Evolutionary conservation across 2,888 invertebrate genomes (phyloP).

Genomic region (Brachylomia viminalis): DNA sequence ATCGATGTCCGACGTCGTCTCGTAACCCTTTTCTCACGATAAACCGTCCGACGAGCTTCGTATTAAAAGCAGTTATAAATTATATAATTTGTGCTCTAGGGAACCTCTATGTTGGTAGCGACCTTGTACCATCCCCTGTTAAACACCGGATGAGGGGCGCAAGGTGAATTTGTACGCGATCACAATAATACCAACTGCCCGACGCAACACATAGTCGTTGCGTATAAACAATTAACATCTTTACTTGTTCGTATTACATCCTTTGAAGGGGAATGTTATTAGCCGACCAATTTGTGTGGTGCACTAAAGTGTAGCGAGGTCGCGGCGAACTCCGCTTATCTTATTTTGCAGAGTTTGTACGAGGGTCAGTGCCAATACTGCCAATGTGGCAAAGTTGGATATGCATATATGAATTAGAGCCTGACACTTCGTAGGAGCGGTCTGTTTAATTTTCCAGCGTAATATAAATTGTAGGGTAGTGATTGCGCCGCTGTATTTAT

Average conservation of each 20-base stretch:
- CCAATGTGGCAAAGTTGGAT: constrained; percentile 79
- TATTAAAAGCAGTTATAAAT: constrained; percentile 73
- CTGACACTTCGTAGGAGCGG: constrained; percentile 67
- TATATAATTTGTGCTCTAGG: constrained; percentile 67
- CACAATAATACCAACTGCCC: constrained; percentile 69
- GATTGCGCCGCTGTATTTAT: constrained; percentile 78
- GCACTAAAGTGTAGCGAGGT: constrained; percentile 62
- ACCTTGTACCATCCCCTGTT: constrained; percentile 77
- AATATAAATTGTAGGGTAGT: constrained; percentile 84
- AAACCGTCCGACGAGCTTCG: constrained; percentile 59
- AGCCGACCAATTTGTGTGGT: constrained; percentile 74
- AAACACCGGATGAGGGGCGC: constrained; percentile 74
- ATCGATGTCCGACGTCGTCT: constrained; percentile 68
- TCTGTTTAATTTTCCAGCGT: constrained; percentile 83
- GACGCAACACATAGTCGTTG: constrained; percentile 63
- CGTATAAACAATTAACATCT: constrained; percentile 75
- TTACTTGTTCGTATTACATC: constrained; percentile 70
- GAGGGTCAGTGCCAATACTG: constrained; percentile 77
- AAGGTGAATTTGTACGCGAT: constrained; percentile 76
- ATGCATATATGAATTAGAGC: constrained; percentile 77
- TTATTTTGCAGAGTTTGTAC: constrained; percentile 70
- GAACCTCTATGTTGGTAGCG: constrained; percentile 72
- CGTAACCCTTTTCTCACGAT: constrained; percentile 75
- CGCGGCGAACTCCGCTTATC: constrained; percentile 67
- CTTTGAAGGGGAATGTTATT: constrained; percentile 72